phyloP scores from a whole-genome alignment of 2,797 vertebrate species.

The Acropternis orthonyx region DNA sequence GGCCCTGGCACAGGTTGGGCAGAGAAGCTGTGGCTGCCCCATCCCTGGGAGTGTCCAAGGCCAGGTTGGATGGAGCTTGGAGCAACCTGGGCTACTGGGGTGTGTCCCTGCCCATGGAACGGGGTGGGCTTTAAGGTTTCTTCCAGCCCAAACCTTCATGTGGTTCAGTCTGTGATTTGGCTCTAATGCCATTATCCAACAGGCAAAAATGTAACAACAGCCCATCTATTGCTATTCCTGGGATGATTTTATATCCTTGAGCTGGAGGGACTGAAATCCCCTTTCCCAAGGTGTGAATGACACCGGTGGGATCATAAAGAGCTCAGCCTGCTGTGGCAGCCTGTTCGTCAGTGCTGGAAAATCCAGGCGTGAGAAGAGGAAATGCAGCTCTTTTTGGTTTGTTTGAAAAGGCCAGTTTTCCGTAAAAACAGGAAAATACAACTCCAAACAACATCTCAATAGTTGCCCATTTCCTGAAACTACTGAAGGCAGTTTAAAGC shows the following conservation, averaged over 20 bases:
- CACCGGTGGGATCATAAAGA: background rate
- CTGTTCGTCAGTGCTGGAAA: background rate
- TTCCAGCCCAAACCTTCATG: background rate
- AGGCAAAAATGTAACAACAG: background rate
- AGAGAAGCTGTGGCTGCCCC: background rate
- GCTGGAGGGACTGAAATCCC: background rate
- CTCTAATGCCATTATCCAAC: background rate
- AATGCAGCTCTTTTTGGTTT: background rate
- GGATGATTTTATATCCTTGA: background rate
- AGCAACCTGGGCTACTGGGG: rapidly evolving
- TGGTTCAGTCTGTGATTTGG: background rate
- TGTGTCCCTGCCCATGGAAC: background rate
- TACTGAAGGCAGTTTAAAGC: background rate
- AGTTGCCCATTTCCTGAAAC: background rate
- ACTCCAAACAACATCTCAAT: background rate
- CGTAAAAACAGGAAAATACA: background rate
- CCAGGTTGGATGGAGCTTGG: background rate
- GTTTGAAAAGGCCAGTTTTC: background rate
- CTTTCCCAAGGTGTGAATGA: background rate
- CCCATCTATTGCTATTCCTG: background rate
- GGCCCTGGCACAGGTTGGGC: background rate
- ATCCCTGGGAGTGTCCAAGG: background rate
- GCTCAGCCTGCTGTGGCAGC: background rate
- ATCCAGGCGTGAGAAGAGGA: background rate
- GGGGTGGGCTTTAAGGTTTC: background rate